Conservation (phyloP, 2,797 vertebrate genomes). For the Eulemur coronatus region DNA sequence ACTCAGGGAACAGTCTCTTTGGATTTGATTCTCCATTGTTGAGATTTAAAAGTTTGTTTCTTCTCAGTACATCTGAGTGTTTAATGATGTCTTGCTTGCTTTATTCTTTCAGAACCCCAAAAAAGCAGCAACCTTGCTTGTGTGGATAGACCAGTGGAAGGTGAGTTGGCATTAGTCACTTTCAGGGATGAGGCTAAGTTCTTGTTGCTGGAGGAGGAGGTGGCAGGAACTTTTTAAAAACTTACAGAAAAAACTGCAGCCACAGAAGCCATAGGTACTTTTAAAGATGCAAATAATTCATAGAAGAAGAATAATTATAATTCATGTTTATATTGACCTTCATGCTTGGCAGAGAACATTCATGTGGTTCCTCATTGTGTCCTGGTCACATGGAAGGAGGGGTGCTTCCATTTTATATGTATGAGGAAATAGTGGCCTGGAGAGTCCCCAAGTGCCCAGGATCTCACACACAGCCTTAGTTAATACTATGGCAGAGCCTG, state of each 20-base stretch:
- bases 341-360: background rate
- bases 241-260: background rate
- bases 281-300: background rate
- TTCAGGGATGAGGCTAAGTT: background rate
- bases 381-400: background rate
- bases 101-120: constrained; percentile 47
- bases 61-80: background rate
- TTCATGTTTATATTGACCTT: background rate
- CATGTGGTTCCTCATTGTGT: background rate
- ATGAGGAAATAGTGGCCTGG: background rate
- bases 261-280: background rate
- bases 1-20: background rate
- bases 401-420: rapidly evolving
- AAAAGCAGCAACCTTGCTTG: background rate
- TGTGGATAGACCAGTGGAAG: constrained; percentile 49
- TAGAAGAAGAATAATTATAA: background rate
- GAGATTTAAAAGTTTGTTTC: background rate
- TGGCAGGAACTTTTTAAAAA: too few species aligned
- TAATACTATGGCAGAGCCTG: background rate
- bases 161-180: constrained; percentile 26
- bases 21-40: background rate
- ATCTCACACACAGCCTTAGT: background rate
- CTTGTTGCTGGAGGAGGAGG: background rate
- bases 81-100: background rate
- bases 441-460: background rate